A percentile compares a stretch with the other conserved stretches of the same genome.
These are phyloP conservation scores for Saccostrea cuccullata DNA, from an alignment of 1,140 invertebrate species.

Conservation along the genomic window DNA sequence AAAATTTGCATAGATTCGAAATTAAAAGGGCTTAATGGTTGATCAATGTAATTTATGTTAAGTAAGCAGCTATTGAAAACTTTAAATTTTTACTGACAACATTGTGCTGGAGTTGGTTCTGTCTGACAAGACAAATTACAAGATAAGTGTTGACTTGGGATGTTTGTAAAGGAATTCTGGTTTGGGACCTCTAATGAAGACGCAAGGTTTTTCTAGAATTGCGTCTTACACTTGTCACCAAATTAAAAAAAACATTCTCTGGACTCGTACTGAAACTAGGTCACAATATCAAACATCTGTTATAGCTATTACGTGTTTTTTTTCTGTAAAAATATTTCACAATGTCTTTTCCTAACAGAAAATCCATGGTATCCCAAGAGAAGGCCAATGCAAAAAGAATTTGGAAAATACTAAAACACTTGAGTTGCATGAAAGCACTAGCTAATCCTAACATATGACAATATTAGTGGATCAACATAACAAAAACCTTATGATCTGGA, in stretches of 20 bases:
- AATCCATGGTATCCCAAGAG: background rate
- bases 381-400: background rate
- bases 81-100: background rate
- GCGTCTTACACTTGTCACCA: too few relatives aligned
- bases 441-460: background rate
- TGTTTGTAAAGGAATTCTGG: background rate
- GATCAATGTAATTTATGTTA: background rate
- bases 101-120: background rate
- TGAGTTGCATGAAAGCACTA: background rate
- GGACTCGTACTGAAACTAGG: too few relatives aligned
- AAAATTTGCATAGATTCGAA: background rate
- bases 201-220: too few relatives aligned
- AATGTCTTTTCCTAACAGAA: background rate
- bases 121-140: background rate
- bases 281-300: too few relatives aligned
- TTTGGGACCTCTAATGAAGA: background rate
- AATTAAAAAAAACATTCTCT: too few relatives aligned
- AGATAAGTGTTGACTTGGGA: background rate
- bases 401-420: background rate
- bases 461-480: background rate
- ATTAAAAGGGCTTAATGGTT: background rate
- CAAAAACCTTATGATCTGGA: background rate
- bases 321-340: too few relatives aligned
- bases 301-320: too few relatives aligned
- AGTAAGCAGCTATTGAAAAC: slow-evolving; percentile 8